These are phyloP conservation scores for Dinoponera quadriceps DNA, from an alignment of 1,140 invertebrate genomes.

Conservation along the genomic window DNA sequence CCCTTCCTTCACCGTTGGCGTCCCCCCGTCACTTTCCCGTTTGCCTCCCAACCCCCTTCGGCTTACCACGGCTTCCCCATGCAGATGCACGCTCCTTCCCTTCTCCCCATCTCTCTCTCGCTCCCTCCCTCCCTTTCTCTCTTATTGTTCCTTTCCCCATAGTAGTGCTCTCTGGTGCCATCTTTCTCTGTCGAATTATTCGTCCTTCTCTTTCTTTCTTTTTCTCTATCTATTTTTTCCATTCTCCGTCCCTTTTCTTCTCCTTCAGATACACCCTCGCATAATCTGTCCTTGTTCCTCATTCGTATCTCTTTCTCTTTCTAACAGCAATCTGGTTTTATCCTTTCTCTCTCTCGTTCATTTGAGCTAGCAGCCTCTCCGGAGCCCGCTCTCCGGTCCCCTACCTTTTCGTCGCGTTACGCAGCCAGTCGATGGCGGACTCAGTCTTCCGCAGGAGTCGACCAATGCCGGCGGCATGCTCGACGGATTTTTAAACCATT, in stretches of 20 bases:
- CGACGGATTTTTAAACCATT: slow-evolving; percentile 78
- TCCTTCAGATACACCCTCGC: slow-evolving; percentile 64
- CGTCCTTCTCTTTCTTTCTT: slow-evolving; percentile 5
- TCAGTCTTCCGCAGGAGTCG: slow-evolving; percentile 58
- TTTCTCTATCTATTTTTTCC: background rate
- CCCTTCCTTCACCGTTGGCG: slow-evolving; percentile 16
- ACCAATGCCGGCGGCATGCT: slow-evolving; percentile 64
- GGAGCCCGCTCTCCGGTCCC: slow-evolving; percentile 37
- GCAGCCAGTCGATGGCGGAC: slow-evolving; percentile 53
- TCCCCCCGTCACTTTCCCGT: slow-evolving; percentile 46
- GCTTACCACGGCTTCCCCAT: slow-evolving; percentile 41
- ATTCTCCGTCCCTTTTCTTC: slow-evolving; percentile 24
- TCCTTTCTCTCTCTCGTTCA: slow-evolving; percentile 20
- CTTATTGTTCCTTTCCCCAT: slow-evolving; percentile 10
- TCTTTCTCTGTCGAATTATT: slow-evolving; percentile 31
- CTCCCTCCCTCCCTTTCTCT: slow-evolving; percentile 20
- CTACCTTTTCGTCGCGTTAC: slow-evolving; percentile 6
- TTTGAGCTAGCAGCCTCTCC: slow-evolving; percentile 50
- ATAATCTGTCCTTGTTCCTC: slow-evolving; percentile 39
- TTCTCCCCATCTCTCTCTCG: slow-evolving; percentile 27
- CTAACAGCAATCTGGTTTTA: background rate
- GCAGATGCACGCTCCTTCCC: slow-evolving; percentile 31
- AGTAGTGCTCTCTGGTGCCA: background rate
- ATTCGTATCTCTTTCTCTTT: slow-evolving; percentile 1
- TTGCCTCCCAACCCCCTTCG: slow-evolving; percentile 54